Evolutionary conservation across 2,888 invertebrate species (phyloP), one percentile per base, ranked within the genome.

Genomic region (Oeneis ivallda): DNA sequence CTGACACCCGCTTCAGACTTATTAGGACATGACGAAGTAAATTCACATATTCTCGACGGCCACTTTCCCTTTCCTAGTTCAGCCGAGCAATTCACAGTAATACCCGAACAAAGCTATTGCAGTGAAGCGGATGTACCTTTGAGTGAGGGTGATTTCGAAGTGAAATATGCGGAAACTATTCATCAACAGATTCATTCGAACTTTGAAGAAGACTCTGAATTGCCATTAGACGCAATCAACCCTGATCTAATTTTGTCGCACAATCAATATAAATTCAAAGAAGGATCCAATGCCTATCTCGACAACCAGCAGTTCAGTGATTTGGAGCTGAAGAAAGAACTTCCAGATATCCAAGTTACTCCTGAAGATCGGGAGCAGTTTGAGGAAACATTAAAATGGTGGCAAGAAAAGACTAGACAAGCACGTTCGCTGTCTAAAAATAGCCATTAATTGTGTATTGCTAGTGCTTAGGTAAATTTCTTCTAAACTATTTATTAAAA

Each of bases 351-450:
- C 45, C 89, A 90, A 70, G 89, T 92, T n/a, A 89, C 90, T 34
- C 86, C 90, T 32, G 92, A 92, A 74, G 88, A 91, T 69, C 76
- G 90, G 67, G 87, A 91, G 64, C 92, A 92, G 66, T 91, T 92
- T 73, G 92, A 92, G 68, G 92, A 92, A 72, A 92, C 92, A 1
- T 73, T 92, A 11, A 92, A 91, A 72, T 92, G 92, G 92, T 92
- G 92, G 92, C 91, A 92, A 72, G 89, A 92, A 72, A 92, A 92
- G 72, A 92, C 90, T 2, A 83, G 83, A 72, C 86, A 83, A 77
- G 79, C 81, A 15, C 84, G 84, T 71, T 77, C 82, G 11, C 58
- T 82, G 54, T 68, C 75, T 65, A 86, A 82, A 72, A 76, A 62
- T 62, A 78, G 59, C 47, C 70, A 73, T 68, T 73, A 70, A 72